Evolutionary conservation across 1,140 invertebrate species (phyloP), one percentile per base, ranked within the genome.

Genomic region (Ceratina australensis): DNA sequence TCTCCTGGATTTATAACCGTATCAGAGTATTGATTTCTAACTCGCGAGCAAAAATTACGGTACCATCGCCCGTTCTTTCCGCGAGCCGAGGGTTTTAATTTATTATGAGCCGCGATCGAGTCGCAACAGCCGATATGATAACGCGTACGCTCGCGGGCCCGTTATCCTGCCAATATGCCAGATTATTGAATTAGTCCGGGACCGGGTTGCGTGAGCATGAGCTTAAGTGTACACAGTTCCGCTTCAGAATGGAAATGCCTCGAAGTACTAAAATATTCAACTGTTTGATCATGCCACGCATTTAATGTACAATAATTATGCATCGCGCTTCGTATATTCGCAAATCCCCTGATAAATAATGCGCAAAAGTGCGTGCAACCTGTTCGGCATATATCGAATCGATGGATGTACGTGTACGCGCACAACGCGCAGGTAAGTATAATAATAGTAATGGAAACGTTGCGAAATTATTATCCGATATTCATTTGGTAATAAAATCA

Each of bases 11-110:
- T 63, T 73, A 73, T 42, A 68, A 72, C 64, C 33, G 75, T 67
- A 81, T 47, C 69, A 73, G 22, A 57, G 56, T 81, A 81, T 81
- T 81, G 79, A 81, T 81, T 60, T 66, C 68, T 78, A 61, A 65
- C 26, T 59, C 66, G 65, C 60, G 73, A 47, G 15, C 73, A 69
- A 76, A 76, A 76, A 76, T 76, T 76, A 76, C 65, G 65, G 42
- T n/a, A 54, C 15, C 64, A 50, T 59, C 18, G 52, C 42, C 20
- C 13, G 15, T 28, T 67, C 33, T 50, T 75, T 68, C n/a, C 12
- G 2, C 1, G 22, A 15, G 54, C 20, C 18, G 20, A 47, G 49
- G 20, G 28, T 73, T 73, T 73, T 42, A 65, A 73, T 73, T 73
- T 65, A 65, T 73, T 64, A 65, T 73, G 50, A 65, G 50, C 24